Percentiles rank a stretch among this genome's conserved stretches.
Conservation (phyloP, 2,888 invertebrate genomes). For the Malthinus seriepunctatus region DNA sequence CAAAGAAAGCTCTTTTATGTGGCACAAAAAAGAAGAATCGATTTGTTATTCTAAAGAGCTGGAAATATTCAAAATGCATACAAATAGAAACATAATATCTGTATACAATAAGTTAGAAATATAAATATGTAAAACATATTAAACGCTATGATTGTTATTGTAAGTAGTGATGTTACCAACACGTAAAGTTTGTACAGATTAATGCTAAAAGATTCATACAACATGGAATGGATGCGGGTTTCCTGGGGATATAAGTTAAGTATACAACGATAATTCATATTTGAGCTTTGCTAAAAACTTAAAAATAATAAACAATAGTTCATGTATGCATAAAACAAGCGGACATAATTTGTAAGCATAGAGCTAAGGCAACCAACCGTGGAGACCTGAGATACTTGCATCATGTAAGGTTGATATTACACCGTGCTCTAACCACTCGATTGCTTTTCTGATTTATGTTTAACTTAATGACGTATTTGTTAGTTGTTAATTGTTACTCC, state of each 20-base stretch:
- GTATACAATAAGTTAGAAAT: neutral
- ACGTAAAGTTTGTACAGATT: slow-evolving; percentile 16
- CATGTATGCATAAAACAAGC: slow-evolving; percentile 42
- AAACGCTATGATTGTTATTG: slow-evolving; percentile 12
- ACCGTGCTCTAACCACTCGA: slow-evolving; percentile 47
- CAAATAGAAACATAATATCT: too few species aligned
- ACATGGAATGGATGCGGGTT: slow-evolving; percentile 21
- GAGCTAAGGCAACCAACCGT: slow-evolving; percentile 46
- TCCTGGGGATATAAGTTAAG: slow-evolving; percentile 45
- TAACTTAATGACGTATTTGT: slow-evolving; percentile 44
- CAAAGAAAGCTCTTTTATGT: too few species aligned
- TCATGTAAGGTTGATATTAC: slow-evolving; percentile 49
- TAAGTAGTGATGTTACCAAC: slow-evolving; percentile 11
- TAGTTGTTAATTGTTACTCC: slow-evolving; percentile 45
- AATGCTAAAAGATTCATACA: slow-evolving; percentile 10
- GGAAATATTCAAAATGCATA: too few species aligned
- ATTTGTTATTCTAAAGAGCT: too few species aligned
- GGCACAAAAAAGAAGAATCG: too few species aligned
- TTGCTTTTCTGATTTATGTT: slow-evolving; percentile 40
- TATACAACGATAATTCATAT: slow-evolving; percentile 51
- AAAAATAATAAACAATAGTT: slow-evolving; percentile 43
- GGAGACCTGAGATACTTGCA: slow-evolving; percentile 42
- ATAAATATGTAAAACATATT: slow-evolving; percentile 10
- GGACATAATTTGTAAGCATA: slow-evolving; percentile 41
- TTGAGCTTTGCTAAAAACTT: slow-evolving; percentile 38